Base-by-base conservation (phyloP, 1,140 invertebrate species). In the Saxidomus purpurata region DNA sequence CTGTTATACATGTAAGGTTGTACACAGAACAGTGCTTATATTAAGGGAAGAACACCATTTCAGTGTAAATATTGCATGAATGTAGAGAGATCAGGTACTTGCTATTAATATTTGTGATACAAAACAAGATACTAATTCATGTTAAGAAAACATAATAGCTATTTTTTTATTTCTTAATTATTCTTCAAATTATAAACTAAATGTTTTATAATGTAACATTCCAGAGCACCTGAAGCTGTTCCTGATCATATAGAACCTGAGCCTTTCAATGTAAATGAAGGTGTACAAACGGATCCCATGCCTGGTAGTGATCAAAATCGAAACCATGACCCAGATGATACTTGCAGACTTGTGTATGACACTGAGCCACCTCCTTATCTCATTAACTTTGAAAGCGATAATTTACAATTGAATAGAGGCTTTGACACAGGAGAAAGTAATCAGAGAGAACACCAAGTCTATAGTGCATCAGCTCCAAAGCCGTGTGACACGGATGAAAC, bases 281-380 rank as follows among this genome's bases (percentile, higher is more conserved):
- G 19, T 15, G 67, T 71, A 15, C 67, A 71, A 15, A 71, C 67
- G 1, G 67, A 71, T 22, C 6, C 9, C 59, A 63, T 19, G 19
- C 59, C 59, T 63, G 59, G 28, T 15, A 36, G 34, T 31, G 67
- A 71, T 71, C 34, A 38, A 25, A 71, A 40, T 19, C 34, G n/a
- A 6, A 71, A 71, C 34, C 11, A 71, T 71, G 67, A 71, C 67
- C 8, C 31, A 28, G 67, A 71, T 71, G 67, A 38, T 38, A 71
- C 67, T 9, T 38, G 67, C 67, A 71, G 67, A 34, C 67, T 71
- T 36, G 34, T n/a, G 67, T 71, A 71, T 71, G 34, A 71, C 25
- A 28, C 67, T 9, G 67, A 71, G 34, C 67, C 67, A 11, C 36
- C 67, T 3, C 34, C 67, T 31, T 36, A 38, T 22, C 15, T 38